Conservation (phyloP, 2,888 invertebrate species). For the Endotricha flammealis region DNA sequence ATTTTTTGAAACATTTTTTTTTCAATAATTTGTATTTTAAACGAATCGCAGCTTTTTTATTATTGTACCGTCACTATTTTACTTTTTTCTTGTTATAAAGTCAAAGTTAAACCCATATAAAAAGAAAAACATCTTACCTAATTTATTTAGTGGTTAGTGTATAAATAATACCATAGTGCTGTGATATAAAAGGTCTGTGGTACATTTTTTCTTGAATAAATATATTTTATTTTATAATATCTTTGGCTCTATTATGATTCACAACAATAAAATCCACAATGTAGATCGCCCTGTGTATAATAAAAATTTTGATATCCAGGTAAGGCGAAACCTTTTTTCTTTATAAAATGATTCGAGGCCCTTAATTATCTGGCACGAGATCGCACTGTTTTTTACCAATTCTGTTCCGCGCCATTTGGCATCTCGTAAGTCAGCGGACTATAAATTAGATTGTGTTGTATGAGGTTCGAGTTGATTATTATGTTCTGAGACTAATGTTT, state of each 20-base stretch:
- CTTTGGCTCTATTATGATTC: too few relatives aligned
- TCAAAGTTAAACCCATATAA: too few relatives aligned
- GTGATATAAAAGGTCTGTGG: not conserved
- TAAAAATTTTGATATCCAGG: slow-evolving; percentile 62
- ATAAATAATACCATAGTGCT: slow-evolving; percentile 1
- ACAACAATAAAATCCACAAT: too few relatives aligned
- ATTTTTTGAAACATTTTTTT: too few relatives aligned
- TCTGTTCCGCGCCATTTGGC: slow-evolving; percentile 65
- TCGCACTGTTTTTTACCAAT: slow-evolving; percentile 64
- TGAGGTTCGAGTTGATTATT: slow-evolving; percentile 9
- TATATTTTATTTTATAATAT: too few relatives aligned
- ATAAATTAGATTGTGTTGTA: slow-evolving; percentile 17
- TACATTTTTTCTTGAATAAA: not conserved
- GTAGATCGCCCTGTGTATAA: slow-evolving; percentile 41
- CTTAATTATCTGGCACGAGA: slow-evolving; percentile 75
- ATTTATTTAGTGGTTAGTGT: too few relatives aligned
- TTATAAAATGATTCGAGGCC: slow-evolving; percentile 62
- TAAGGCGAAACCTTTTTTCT: slow-evolving; percentile 64
- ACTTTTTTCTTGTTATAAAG: too few relatives aligned
- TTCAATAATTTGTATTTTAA: too few relatives aligned
- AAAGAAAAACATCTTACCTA: too few relatives aligned
- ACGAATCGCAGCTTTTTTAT: too few relatives aligned
- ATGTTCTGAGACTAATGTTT: not conserved
- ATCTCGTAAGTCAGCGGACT: slow-evolving; percentile 25
- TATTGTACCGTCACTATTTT: too few relatives aligned